Evolutionary conservation across 1,140 invertebrate species (phyloP), one percentile per base, ranked within the genome.

Genomic region (Dufourea novaeangliae): DNA sequence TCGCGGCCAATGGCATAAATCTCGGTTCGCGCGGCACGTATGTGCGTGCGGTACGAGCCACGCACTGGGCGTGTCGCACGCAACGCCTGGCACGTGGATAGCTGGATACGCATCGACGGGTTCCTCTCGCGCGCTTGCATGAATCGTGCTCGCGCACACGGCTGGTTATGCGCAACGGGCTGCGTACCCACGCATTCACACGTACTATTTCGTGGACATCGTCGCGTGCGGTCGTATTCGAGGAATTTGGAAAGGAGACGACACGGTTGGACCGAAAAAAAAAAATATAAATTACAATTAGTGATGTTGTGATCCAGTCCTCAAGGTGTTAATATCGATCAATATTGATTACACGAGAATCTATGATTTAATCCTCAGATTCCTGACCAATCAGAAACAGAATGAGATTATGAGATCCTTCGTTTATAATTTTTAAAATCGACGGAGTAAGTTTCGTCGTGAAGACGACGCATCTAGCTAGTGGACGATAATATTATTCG

Each of bases 81-180:
- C 78, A 87, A 87, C 83, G 73, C 80, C 63, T 70, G 86, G 87
- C 86, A 87, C 87, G 87, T 88, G 87, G 87, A 88, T 84, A 83
- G 63, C 75, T 79, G 86, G 81, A 84, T 86, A 87, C 75, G 84
- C 83, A 85, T 85, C 82, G 82, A 74, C 78, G 68, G 62, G 32
- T 76, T 57, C n/a, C n/a, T n/a, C 74, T 73, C 74, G 67, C 70
- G 70, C 66, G 71, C 64, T 73, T 37, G 62, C 74, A 57, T 70
- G 79, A 82, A 74, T 75, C 66, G 72, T 56, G 54, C 22, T 67
- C 61, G 27, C 57, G 39, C n/a, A n/a, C n/a, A n/a, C 67, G 67
- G 44, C 41, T 56, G 37, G 59, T 17, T 69, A 67, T 81, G 66
- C 10, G 64, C 64, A 59, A 61, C 79, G 78, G 56, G 54, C 54